phyloP scores from a whole-genome alignment of 1,140 invertebrate genomes.

The Dysdera silvatica region DNA sequence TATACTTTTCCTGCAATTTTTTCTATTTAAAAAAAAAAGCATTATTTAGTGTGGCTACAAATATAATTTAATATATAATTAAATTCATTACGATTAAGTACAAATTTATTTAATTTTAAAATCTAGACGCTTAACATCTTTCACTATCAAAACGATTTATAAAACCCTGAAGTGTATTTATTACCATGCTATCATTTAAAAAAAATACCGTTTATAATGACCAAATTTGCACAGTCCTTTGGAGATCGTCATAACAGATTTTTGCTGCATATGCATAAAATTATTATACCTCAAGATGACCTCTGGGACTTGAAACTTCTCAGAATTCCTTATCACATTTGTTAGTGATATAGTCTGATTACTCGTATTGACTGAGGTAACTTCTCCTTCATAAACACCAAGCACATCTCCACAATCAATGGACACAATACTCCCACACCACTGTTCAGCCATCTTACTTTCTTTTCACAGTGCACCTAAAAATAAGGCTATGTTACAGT shows the following conservation, averaged over 20 bases:
- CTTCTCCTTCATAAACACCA: slow-evolving; percentile 69
- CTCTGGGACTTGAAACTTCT: slow-evolving; percentile 53
- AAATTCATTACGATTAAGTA: background rate
- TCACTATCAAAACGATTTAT: too few relatives aligned
- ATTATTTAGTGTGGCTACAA: background rate
- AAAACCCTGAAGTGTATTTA: too few relatives aligned
- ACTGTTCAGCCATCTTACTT: slow-evolving; percentile 52
- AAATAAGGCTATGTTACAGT: too few relatives aligned
- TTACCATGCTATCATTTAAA: background rate
- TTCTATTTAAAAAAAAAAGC: too few relatives aligned
- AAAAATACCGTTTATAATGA: too few relatives aligned
- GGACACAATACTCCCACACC: slow-evolving; percentile 67
- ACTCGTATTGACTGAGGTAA: slow-evolving; percentile 59
- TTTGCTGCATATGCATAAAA: background rate
- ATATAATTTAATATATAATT: too few relatives aligned
- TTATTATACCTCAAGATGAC: slow-evolving; percentile 51
- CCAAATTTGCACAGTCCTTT: too few relatives aligned
- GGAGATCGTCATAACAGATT: too few relatives aligned
- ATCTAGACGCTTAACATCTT: background rate
- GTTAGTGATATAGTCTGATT: slow-evolving; percentile 59
- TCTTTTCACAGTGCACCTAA: too few relatives aligned
- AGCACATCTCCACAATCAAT: slow-evolving; percentile 60
- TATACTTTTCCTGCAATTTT: background rate
- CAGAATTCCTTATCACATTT: slow-evolving; percentile 71
- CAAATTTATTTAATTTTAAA: background rate